These are phyloP conservation scores for Phyto melanocephala DNA, from an alignment of 2,888 invertebrate species.

Conservation along the genomic window DNA sequence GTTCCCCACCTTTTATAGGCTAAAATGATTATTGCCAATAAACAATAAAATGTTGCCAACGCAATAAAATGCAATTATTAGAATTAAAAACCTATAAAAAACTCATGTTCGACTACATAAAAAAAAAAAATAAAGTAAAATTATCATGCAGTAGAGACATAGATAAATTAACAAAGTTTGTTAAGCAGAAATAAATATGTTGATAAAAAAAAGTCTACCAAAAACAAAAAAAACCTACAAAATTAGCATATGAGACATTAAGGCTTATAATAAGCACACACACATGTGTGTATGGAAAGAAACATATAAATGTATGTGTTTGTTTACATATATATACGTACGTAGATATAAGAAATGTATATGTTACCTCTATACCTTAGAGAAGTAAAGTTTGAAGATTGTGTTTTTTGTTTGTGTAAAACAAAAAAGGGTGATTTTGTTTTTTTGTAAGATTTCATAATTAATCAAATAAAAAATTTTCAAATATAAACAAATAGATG, in stretches of 20 bases:
- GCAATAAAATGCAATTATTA: constrained; percentile 68
- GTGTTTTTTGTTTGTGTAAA: not conserved
- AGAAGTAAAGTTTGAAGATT: not conserved
- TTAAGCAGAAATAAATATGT: not conserved
- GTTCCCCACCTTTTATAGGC: too few species aligned
- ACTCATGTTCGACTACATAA: constrained; percentile 51
- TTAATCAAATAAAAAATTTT: constrained; percentile 56
- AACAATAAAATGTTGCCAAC: constrained; percentile 69
- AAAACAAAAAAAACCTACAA: not conserved
- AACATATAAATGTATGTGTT: not conserved
- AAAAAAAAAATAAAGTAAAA: constrained; percentile 25
- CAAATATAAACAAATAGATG: constrained; percentile 9
- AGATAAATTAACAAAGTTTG: constrained; percentile 56
- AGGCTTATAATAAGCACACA: not conserved
- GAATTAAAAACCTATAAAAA: constrained; percentile 68
- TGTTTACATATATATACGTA: not conserved
- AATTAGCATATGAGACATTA: constrained; percentile 54
- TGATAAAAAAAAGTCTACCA: not conserved
- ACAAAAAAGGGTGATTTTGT: constrained; percentile 44
- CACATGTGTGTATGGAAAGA: not conserved
- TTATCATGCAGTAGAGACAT: constrained; percentile 21
- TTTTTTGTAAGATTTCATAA: constrained; percentile 50
- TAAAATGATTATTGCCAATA: constrained; percentile 66
- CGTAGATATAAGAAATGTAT: not conserved
- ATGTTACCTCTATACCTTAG: constrained; percentile 8